Evolutionary conservation across 2,888 invertebrate species (phyloP).

Genomic region (Nyleta sp.): DNA sequence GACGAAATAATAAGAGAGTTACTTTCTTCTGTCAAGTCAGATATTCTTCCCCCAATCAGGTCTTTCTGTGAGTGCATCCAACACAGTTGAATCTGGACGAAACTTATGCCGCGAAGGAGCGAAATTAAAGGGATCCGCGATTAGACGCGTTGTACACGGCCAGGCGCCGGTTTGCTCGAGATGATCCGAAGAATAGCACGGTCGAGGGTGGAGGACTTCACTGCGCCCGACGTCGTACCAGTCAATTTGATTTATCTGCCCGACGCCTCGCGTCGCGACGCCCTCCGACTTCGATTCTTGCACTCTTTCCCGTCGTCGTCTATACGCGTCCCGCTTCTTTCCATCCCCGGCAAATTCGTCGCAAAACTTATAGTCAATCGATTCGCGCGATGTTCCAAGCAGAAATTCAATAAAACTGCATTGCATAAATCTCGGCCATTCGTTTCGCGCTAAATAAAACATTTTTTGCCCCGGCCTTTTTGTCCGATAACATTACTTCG

Average conservation of each 20-base stretch:
- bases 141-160: constrained; percentile 78
- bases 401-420: constrained; percentile 45
- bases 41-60: too few relatives aligned
- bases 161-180: constrained; percentile 72
- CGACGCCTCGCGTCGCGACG: constrained; percentile 71
- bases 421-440: constrained; percentile 42
- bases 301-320: constrained; percentile 65
- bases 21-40: too few relatives aligned
- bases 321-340: constrained; percentile 68
- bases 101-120: constrained; percentile 78
- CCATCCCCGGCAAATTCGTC: constrained; percentile 46
- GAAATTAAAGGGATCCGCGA: constrained; percentile 80
- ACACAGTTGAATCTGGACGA: constrained; percentile 79
- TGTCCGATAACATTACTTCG: constrained; percentile 12
- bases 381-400: constrained; percentile 43
- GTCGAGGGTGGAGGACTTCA: constrained; percentile 69
- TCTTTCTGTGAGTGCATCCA: too few relatives aligned
- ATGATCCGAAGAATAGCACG: constrained; percentile 61
- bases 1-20: too few relatives aligned
- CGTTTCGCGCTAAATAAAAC: constrained; percentile 34
- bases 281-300: constrained; percentile 71
- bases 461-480: constrained; percentile 23
- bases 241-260: constrained; percentile 79
- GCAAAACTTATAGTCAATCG: constrained; percentile 55
- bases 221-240: constrained; percentile 77